Conservation (phyloP, 2,797 vertebrate species). For the Xenops minutus region DNA sequence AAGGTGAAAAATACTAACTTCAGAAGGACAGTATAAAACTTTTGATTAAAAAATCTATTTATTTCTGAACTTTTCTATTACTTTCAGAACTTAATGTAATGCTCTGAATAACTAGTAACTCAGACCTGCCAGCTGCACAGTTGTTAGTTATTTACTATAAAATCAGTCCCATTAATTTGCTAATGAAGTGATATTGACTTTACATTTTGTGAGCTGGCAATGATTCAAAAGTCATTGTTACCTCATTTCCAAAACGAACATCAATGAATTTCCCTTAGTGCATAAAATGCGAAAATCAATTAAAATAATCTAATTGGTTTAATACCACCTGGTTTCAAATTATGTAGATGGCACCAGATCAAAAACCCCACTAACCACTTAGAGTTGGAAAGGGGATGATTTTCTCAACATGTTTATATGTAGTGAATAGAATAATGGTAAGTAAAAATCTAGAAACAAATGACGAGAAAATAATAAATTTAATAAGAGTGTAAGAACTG, state of each 20-base stretch:
- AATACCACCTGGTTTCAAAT: slow-evolving; percentile 47
- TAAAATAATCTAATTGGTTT: slow-evolving; percentile 43
- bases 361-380: background rate
- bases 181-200: slow-evolving; percentile 70
- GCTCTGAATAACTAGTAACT: background rate
- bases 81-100: background rate
- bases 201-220: slow-evolving; percentile 36
- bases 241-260: slow-evolving; percentile 54
- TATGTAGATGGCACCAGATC: background rate
- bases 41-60: background rate
- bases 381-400: background rate
- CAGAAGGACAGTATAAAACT: background rate
- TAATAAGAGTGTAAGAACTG: background rate
- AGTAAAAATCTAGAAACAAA: background rate
- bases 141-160: slow-evolving; percentile 57
- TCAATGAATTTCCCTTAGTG: slow-evolving; percentile 16
- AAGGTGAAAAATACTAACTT: background rate
- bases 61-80: background rate
- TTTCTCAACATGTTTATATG: background rate
- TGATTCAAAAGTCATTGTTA: slow-evolving; percentile 59
- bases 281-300: slow-evolving; percentile 46
- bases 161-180: slow-evolving; percentile 59
- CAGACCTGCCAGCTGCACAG: background rate
- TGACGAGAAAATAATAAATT: background rate
- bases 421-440: background rate